Percentiles rank a stretch among this genome's conserved stretches.
Conservation (phyloP, 2,797 vertebrate genomes). For the Galaxias olidus region DNA sequence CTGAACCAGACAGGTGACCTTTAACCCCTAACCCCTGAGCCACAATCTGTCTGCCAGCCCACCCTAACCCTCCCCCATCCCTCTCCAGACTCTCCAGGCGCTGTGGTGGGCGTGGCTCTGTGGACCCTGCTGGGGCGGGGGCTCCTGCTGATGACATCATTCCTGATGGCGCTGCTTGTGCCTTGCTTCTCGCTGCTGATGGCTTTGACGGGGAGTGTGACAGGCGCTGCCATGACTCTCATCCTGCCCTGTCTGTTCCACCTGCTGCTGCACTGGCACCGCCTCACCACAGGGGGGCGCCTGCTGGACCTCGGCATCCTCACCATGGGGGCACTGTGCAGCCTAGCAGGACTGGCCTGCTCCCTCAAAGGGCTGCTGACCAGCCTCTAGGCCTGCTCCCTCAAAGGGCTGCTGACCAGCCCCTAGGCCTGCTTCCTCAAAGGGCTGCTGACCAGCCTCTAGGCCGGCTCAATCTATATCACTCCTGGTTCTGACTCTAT, state of each 20-base stretch:
- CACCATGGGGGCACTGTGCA: slow-evolving; percentile 75
- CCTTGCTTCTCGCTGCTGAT: slow-evolving; percentile 80
- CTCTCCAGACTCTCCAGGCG: too few relatives aligned
- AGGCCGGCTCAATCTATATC: too few relatives aligned
- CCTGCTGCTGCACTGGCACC: slow-evolving; percentile 76
- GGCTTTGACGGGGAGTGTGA: slow-evolving; percentile 81
- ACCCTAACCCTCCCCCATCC: too few relatives aligned
- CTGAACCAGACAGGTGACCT: slow-evolving; percentile 12
- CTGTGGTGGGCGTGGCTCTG: slow-evolving; percentile 17
- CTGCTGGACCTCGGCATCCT: slow-evolving; percentile 72
- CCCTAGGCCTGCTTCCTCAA: not conserved
- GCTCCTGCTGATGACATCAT: slow-evolving; percentile 76
- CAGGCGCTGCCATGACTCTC: slow-evolving; percentile 78
- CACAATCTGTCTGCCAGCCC: too few relatives aligned
- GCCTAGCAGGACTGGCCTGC: slow-evolving; percentile 74
- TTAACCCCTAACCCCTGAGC: too few relatives aligned
- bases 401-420: not conserved
- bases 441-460: too few relatives aligned
- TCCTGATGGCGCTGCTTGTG: slow-evolving; percentile 75
- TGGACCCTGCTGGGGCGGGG: slow-evolving; percentile 65
- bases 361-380: slow-evolving; percentile 73
- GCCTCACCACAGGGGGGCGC: slow-evolving; percentile 61
- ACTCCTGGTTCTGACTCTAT: too few relatives aligned
- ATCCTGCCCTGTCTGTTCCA: slow-evolving; percentile 81
- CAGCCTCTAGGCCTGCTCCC: slow-evolving; percentile 42